A percentile compares a stretch with the other conserved stretches of the same genome.
Conservation (phyloP, 2,113 vertebrate genomes). For the Sporophila hypoxantha region DNA sequence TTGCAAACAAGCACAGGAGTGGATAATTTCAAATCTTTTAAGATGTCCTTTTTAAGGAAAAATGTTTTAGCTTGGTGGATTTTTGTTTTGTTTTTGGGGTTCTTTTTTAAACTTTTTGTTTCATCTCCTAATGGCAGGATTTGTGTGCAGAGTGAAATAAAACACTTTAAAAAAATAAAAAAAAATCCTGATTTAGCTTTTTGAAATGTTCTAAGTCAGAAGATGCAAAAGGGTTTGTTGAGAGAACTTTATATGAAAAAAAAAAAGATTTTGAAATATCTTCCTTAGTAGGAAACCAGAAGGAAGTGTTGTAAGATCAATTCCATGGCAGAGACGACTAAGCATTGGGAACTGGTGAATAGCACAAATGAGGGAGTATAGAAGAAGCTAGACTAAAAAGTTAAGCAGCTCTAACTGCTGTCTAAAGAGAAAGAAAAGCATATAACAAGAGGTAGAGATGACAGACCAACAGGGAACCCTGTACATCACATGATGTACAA, state of each 20-base stretch:
- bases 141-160: neutral
- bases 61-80: neutral
- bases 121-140: neutral
- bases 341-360: neutral
- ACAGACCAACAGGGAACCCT: neutral
- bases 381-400: neutral
- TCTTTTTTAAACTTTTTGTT: neutral
- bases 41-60: neutral
- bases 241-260: neutral
- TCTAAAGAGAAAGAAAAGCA: neutral
- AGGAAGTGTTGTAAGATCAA: neutral
- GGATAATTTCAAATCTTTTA: neutral
- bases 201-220: neutral
- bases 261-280: neutral
- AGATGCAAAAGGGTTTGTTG: neutral
- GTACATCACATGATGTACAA: neutral
- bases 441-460: neutral
- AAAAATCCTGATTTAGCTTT: neutral
- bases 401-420: neutral
- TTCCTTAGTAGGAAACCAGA: neutral
- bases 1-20: neutral
- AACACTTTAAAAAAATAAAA: neutral
- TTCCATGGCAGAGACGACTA: neutral
- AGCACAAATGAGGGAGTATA: neutral
- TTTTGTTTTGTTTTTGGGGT: neutral